Percentiles rank a stretch among this genome's conserved stretches.
Evolutionary conservation across 2,113 vertebrate species (phyloP).

Genomic region (human): DNA sequence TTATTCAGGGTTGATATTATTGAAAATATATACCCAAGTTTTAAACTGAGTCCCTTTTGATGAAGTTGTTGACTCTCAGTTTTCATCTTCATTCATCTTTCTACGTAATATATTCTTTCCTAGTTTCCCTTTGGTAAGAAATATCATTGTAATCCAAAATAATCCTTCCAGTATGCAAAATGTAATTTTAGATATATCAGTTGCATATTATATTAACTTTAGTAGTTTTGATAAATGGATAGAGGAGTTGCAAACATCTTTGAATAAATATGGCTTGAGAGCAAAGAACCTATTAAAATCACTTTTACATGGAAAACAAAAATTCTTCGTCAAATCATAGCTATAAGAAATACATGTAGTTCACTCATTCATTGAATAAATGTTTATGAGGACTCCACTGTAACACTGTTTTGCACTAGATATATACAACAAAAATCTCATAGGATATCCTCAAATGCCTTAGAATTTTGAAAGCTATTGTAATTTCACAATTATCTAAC

Average conservation of each 20-base stretch:
- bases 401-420: neutral
- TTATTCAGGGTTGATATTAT: neutral
- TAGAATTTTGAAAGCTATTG: neutral
- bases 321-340: neutral
- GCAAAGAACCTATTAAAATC: neutral
- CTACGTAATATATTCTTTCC: neutral
- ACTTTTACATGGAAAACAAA: neutral
- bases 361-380: neutral
- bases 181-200: neutral
- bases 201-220: neutral
- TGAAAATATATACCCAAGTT: neutral
- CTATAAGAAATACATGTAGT: neutral
- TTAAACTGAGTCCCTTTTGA: neutral
- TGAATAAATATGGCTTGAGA: neutral
- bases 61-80: neutral
- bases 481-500: neutral
- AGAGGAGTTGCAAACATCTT: neutral
- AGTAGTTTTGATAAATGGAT: neutral
- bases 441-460: neutral
- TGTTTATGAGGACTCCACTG: neutral
- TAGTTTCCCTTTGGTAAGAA: neutral
- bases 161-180: neutral
- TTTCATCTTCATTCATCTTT: neutral
- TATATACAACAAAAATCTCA: neutral
- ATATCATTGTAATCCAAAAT: neutral